These are phyloP conservation scores for Oreochromis grahami DNA, from an alignment of 2,797 vertebrate genomes.

Conservation along the genomic window DNA sequence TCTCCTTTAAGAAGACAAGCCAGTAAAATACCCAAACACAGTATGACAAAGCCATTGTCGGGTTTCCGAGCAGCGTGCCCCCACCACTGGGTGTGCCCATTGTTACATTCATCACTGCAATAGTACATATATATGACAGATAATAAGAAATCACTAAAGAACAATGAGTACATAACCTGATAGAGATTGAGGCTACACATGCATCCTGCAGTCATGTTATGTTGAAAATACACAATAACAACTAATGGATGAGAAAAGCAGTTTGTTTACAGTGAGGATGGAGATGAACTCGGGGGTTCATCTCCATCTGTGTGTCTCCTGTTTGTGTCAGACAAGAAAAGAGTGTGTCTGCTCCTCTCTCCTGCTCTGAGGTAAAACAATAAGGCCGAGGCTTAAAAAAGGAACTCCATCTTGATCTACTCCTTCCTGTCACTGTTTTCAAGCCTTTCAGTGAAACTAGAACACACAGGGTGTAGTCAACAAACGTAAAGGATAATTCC, in stretches of 20 bases:
- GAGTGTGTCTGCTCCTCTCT: conserved; percentile 51
- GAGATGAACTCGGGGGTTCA: not conserved
- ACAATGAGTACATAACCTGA: not conserved
- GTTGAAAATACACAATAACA: not conserved
- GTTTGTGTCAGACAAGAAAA: conserved; percentile 59
- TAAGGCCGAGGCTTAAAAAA: conserved; percentile 81
- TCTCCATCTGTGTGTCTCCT: conserved; percentile 47
- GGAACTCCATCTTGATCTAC: conserved; percentile 84
- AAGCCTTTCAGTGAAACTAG: conserved; percentile 62
- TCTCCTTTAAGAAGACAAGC: not conserved
- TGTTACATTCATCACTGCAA: not conserved
- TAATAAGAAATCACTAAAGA: not conserved
- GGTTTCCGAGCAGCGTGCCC: not conserved
- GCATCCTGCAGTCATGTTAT: not conserved
- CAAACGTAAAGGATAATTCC: conserved; percentile 47
- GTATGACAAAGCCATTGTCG: not conserved
- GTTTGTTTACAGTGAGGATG: not conserved
- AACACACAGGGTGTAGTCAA: conserved; percentile 63
- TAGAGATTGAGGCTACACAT: not conserved
- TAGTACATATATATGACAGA: not conserved
- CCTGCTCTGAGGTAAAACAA: conserved; percentile 78
- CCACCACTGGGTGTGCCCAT: not conserved
- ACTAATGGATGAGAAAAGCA: conserved; percentile 5
- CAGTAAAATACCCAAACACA: not conserved
- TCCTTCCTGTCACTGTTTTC: conserved; percentile 89